Percentiles rank a stretch among this genome's conserved stretches.
These are phyloP conservation scores for Anniella stebbinsi DNA, from an alignment of 2,797 vertebrate species.

Conservation along the genomic window DNA sequence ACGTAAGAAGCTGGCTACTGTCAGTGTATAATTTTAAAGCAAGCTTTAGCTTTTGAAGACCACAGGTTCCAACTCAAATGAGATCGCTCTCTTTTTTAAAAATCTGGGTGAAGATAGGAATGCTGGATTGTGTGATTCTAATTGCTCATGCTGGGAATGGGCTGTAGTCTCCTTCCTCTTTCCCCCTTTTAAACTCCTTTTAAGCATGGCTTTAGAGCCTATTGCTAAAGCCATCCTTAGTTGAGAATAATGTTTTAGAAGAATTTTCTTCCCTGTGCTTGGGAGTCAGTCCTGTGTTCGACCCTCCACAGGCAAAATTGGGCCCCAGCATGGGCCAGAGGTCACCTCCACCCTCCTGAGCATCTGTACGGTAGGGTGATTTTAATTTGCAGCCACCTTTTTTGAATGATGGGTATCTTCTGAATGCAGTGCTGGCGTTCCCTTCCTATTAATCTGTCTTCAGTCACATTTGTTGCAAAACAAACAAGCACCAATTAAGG, in stretches of 20 bases:
- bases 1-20: background rate
- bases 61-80: accelerated
- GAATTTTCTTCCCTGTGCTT: background rate
- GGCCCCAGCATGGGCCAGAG: background rate
- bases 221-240: background rate
- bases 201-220: background rate
- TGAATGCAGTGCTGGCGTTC: background rate
- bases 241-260: background rate
- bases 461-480: background rate
- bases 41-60: background rate
- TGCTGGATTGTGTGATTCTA: background rate
- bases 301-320: no score
- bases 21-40: background rate
- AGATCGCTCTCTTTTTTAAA: accelerated
- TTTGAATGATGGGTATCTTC: background rate
- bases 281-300: background rate
- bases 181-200: background rate
- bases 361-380: no score
- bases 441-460: background rate
- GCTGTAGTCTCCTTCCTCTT: background rate
- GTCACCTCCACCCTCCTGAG: no score
- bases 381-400: background rate
- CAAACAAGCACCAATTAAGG: background rate
- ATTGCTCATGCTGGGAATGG: background rate
- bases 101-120: background rate